phyloP scores from a whole-genome alignment of 2,797 vertebrate genomes.

The Ctenosaura bakeri region DNA sequence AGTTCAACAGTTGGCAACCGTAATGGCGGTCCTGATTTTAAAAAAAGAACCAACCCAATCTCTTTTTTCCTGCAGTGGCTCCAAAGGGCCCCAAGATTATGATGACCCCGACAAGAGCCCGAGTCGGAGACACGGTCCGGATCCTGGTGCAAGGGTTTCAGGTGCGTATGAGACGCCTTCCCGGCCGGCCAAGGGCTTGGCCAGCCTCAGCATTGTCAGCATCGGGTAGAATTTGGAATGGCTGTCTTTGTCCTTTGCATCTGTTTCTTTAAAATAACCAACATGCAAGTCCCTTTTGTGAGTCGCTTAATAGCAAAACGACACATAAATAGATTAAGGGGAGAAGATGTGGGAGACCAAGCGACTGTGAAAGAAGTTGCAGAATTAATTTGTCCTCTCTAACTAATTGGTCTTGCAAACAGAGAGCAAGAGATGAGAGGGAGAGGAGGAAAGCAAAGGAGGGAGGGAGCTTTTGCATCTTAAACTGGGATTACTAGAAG shows the following conservation, averaged over 20 bases:
- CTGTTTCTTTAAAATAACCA: not conserved
- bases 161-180: slow-evolving; percentile 77
- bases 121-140: slow-evolving; percentile 94
- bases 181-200: not conserved
- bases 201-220: no score
- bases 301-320: not conserved
- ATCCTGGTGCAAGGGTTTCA: slow-evolving; percentile 96
- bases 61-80: slow-evolving; percentile 84
- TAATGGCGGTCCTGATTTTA: not conserved
- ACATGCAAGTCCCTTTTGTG: not conserved
- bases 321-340: not conserved
- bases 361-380: not conserved
- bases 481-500: not conserved
- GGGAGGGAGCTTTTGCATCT: not conserved
- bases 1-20: not conserved
- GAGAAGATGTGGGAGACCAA: not conserved
- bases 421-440: not conserved
- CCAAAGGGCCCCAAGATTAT: slow-evolving; percentile 94
- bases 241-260: no score
- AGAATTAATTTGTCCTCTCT: not conserved
- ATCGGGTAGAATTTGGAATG: not conserved
- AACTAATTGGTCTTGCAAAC: slow-evolving; percentile 18
- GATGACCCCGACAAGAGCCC: slow-evolving; percentile 91
- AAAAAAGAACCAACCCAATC: not conserved
- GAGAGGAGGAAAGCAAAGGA: not conserved